Conservation (phyloP, 1,140 invertebrate species). For the Rhyacophila brunnea region DNA sequence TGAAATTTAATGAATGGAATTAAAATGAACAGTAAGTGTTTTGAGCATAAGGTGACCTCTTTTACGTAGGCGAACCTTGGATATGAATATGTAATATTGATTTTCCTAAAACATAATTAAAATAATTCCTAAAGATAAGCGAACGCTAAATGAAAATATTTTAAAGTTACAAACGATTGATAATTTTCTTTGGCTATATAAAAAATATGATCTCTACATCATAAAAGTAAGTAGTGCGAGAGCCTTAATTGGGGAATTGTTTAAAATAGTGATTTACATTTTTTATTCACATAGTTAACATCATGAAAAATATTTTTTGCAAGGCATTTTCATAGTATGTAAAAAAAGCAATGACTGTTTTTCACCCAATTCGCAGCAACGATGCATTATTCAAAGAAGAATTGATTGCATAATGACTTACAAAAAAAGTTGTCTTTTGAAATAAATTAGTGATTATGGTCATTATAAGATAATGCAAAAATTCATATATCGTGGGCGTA, state of each 20-base stretch:
- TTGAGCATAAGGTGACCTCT: no score
- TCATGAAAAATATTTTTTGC: background rate
- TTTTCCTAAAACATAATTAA: slow-evolving; percentile 2
- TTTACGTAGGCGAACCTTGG: no score
- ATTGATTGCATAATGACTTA: no score
- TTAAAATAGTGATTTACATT: slow-evolving; percentile 1
- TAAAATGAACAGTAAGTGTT: no score
- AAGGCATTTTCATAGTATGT: background rate
- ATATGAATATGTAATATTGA: background rate
- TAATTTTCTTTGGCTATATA: background rate
- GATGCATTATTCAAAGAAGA: no score
- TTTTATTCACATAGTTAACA: background rate
- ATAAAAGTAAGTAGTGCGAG: background rate
- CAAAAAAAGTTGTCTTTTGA: no score
- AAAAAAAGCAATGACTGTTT: background rate
- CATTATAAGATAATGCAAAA: no score
- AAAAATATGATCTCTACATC: background rate
- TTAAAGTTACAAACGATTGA: background rate
- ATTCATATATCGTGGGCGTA: no score
- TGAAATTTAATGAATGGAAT: no score
- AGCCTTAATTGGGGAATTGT: slow-evolving; percentile 1
- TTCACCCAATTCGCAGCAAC: background rate
- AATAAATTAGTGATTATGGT: no score
- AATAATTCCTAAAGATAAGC: background rate
- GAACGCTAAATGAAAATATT: background rate